Conservation (phyloP, 2,113 vertebrate species). For the Micronycteris hirsuta region DNA sequence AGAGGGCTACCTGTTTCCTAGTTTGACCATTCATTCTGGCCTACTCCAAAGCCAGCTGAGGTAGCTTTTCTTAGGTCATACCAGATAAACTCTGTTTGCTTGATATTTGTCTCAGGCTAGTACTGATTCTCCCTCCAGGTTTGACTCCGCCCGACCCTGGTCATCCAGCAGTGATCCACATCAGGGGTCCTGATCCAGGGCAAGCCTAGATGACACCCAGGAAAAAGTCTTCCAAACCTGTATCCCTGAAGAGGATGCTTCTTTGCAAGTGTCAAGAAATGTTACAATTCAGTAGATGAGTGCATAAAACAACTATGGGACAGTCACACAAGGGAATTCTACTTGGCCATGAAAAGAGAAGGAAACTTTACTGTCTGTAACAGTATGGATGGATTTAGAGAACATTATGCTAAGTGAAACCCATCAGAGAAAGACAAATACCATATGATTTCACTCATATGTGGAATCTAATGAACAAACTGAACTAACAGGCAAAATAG, state of each 20-base stretch:
- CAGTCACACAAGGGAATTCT: too few species aligned
- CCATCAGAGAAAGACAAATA: too few species aligned
- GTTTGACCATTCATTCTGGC: neutral
- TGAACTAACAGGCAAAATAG: too few species aligned
- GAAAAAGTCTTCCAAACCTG: neutral
- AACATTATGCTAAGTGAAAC: too few species aligned
- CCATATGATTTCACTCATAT: too few species aligned
- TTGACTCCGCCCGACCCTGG: neutral
- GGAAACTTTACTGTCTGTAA: too few species aligned
- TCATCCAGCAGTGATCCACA: neutral
- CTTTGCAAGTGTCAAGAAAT: neutral
- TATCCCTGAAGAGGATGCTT: neutral
- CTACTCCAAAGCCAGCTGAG: neutral
- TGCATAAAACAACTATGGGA: too few species aligned
- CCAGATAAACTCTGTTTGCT: neutral
- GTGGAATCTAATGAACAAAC: too few species aligned
- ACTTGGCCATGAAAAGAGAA: too few species aligned
- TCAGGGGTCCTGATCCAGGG: neutral
- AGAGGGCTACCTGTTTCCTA: neutral
- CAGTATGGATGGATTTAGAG: too few species aligned
- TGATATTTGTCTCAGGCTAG: neutral
- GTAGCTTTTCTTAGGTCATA: neutral
- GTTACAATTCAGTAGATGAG: neutral
- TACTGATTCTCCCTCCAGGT: neutral
- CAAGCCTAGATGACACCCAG: neutral